Conservation (phyloP, 1,140 invertebrate species). For the Drosophila sucinea region DNA sequence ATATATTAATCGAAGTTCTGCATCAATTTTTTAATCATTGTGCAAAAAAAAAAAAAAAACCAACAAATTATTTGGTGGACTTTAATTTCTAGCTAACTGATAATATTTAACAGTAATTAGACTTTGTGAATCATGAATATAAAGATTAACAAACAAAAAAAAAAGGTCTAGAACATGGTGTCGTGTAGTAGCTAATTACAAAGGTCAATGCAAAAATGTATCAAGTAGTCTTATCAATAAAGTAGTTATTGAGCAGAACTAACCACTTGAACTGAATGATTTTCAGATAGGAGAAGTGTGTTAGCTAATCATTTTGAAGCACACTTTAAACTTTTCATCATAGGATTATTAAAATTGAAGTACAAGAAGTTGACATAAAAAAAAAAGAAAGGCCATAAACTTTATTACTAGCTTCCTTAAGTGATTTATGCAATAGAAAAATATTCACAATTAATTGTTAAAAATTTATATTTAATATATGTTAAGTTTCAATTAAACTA, state of each 20-base stretch:
- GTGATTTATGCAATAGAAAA: too few species aligned
- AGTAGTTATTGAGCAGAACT: not conserved
- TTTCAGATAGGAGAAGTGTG: not conserved
- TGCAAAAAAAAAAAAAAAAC: constrained; percentile 14
- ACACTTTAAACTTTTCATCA: too few species aligned
- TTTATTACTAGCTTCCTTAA: too few species aligned
- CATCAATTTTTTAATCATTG: constrained; percentile 28
- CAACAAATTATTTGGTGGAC: constrained; percentile 20
- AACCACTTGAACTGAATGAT: not conserved
- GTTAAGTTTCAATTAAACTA: too few species aligned
- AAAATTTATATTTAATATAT: too few species aligned
- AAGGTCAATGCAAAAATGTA: constrained; percentile 14
- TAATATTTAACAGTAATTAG: constrained; percentile 42
- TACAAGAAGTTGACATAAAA: too few species aligned
- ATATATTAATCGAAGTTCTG: constrained; percentile 31
- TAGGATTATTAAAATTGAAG: too few species aligned
- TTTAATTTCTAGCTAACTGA: constrained; percentile 45
- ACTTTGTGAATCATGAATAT: constrained; percentile 30
- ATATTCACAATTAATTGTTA: too few species aligned
- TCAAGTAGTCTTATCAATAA: constrained; percentile 4
- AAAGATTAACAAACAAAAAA: not conserved
- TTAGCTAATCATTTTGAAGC: too few species aligned
- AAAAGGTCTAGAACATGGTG: constrained; percentile 14
- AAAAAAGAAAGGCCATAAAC: too few species aligned
- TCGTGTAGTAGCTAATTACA: constrained; percentile 7